These are phyloP conservation scores for Leptobrachium leishanense DNA, from an alignment of 2,113 vertebrate genomes.

Conservation along the genomic window DNA sequence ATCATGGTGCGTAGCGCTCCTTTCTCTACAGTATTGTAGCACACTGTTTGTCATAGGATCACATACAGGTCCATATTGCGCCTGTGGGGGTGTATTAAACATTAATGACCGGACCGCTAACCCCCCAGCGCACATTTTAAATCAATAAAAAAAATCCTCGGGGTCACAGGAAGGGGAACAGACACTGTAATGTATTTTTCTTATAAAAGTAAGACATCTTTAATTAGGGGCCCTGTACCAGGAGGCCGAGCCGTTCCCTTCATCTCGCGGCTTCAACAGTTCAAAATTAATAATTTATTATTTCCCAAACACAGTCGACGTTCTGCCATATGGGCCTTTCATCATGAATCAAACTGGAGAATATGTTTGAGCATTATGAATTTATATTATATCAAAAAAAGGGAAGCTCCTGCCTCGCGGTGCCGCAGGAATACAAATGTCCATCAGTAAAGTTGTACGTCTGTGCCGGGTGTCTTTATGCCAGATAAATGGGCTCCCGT, in stretches of 20 bases:
- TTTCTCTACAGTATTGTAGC: too few species aligned
- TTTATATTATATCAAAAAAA: slow-evolving; percentile 30
- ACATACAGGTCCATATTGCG: too few species aligned
- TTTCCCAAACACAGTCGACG: slow-evolving; percentile 4
- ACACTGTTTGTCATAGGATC: too few species aligned
- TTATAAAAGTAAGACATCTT: background rate
- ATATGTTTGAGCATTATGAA: slow-evolving; percentile 7
- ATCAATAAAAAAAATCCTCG: background rate
- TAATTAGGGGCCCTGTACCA: slow-evolving; percentile 2
- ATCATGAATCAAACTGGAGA: slow-evolving; percentile 31
- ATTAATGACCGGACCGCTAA: background rate
- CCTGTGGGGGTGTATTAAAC: background rate
- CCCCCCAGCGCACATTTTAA: background rate
- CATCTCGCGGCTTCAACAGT: slow-evolving; percentile 21
- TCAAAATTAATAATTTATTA: slow-evolving; percentile 24
- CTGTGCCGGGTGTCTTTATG: background rate
- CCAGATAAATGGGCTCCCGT: background rate
- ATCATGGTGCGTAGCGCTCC: too few species aligned
- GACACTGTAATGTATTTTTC: background rate
- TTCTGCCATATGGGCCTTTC: slow-evolving; percentile 27
- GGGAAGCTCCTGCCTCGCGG: background rate
- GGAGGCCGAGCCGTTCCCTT: background rate
- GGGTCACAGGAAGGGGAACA: background rate
- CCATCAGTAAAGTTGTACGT: background rate
- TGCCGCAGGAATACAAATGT: background rate